A percentile compares a stretch with the other conserved stretches of the same genome.
phyloP scores from a whole-genome alignment of 2,797 vertebrate species.

The Vireo griseus region DNA sequence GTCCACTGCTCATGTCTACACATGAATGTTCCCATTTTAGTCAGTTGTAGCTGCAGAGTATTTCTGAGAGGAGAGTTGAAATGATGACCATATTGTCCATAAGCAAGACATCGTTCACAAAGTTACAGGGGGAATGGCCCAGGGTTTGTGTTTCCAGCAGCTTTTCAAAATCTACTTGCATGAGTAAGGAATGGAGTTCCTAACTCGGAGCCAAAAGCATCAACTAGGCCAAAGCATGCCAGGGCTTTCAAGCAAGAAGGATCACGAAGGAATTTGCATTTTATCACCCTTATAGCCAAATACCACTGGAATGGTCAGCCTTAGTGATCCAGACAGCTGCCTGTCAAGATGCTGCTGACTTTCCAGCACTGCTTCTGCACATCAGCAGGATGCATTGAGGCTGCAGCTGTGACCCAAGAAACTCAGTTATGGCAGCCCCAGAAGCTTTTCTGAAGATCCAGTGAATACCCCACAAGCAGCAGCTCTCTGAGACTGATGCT shows the following conservation, averaged over 20 bases:
- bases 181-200: not conserved
- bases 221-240: not conserved
- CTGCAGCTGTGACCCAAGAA: not conserved
- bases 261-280: not conserved
- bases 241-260: not conserved
- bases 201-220: not conserved
- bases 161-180: not conserved
- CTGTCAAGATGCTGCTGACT: not conserved
- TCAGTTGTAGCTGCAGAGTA: not conserved
- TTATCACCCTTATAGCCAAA: not conserved
- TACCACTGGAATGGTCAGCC: not conserved
- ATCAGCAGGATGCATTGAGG: not conserved
- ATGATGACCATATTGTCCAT: not conserved
- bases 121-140: not conserved
- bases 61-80: not conserved
- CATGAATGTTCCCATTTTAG: not conserved
- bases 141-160: not conserved
- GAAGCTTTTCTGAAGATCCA: not conserved
- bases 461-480: not conserved
- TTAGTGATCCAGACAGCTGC: not conserved
- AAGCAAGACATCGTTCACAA: not conserved
- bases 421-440: not conserved
- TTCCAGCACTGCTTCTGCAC: not conserved
- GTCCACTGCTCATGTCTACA: not conserved
- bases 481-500: not conserved